Percentiles rank a stretch among this genome's conserved stretches.
These are phyloP conservation scores for Rhadina sibilatrix DNA, from an alignment of 2,113 vertebrate species.

Conservation along the genomic window DNA sequence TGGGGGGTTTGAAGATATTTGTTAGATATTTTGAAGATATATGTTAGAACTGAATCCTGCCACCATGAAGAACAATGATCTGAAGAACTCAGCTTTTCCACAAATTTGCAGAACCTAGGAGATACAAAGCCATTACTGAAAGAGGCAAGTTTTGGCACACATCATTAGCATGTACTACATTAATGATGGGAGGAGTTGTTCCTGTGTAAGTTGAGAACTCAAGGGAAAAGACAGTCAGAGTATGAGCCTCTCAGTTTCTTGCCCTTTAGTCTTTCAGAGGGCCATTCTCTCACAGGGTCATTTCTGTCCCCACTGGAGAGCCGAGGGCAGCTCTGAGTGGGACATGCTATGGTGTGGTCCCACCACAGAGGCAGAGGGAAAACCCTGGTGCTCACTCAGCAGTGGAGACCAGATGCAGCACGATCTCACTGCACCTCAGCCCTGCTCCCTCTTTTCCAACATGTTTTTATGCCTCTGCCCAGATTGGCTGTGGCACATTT, in stretches of 20 bases:
- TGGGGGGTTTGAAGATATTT: neutral
- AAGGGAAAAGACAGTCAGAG: neutral
- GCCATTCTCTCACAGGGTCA: accelerated
- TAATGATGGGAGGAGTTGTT: neutral
- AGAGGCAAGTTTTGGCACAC: neutral
- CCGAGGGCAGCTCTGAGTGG: neutral
- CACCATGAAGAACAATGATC: neutral
- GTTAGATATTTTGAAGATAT: neutral
- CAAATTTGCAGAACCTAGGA: neutral
- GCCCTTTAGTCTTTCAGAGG: neutral
- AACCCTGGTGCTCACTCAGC: neutral
- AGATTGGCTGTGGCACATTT: constrained; percentile 5
- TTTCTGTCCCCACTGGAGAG: neutral
- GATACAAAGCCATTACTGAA: neutral
- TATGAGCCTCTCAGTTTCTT: neutral
- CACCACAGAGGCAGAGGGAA: accelerated
- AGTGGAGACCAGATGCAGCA: accelerated
- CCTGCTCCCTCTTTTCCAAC: neutral
- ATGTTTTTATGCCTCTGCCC: neutral
- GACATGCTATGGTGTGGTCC: neutral
- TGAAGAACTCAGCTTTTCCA: neutral
- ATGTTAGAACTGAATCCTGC: neutral
- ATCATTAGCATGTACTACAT: neutral
- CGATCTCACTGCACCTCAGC: accelerated
- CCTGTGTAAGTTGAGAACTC: neutral